Evolutionary conservation across 2,113 vertebrate species (phyloP).

Genomic region (Hippocampus zosterae): DNA sequence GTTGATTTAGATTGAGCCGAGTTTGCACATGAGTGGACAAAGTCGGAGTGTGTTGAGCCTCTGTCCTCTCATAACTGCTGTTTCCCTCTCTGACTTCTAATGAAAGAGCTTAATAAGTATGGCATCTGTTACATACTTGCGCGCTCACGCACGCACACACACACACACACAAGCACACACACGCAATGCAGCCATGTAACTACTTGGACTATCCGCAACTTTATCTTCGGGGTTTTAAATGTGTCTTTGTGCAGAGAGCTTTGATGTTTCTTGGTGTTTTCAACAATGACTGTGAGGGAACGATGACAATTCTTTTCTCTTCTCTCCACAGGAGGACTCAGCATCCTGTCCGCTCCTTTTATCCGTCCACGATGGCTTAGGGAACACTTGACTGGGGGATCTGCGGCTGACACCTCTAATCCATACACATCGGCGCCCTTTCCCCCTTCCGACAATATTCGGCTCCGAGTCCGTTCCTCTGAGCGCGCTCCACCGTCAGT

Average conservation of each 20-base stretch:
- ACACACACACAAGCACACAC: no score
- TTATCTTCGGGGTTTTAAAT: background rate
- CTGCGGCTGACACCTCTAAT: conserved; percentile 43
- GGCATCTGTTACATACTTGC: background rate
- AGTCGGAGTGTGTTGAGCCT: background rate
- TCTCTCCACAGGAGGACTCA: conserved; percentile 44
- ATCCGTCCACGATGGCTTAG: conserved; percentile 44
- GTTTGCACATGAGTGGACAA: background rate
- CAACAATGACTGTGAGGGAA: conserved; percentile 50
- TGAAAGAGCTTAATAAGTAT: background rate
- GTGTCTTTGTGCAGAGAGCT: background rate
- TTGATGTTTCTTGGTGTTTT: conserved; percentile 18
- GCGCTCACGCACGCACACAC: background rate
- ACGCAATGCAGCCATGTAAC: background rate
- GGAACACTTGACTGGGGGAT: conserved; percentile 36
- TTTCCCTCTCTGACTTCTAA: conserved; percentile 5
- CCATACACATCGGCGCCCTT: conserved; percentile 16
- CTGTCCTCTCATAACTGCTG: background rate
- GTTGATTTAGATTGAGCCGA: background rate
- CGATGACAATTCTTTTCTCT: conserved; percentile 42
- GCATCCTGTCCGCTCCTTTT: conserved; percentile 41
- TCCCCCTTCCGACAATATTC: conserved; percentile 16
- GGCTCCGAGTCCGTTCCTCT: conserved; percentile 4
- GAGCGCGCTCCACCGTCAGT: conserved; percentile 2
- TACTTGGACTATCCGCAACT: background rate